phyloP scores from a whole-genome alignment of 2,888 invertebrate species.

The Diplazon laetatorius region DNA sequence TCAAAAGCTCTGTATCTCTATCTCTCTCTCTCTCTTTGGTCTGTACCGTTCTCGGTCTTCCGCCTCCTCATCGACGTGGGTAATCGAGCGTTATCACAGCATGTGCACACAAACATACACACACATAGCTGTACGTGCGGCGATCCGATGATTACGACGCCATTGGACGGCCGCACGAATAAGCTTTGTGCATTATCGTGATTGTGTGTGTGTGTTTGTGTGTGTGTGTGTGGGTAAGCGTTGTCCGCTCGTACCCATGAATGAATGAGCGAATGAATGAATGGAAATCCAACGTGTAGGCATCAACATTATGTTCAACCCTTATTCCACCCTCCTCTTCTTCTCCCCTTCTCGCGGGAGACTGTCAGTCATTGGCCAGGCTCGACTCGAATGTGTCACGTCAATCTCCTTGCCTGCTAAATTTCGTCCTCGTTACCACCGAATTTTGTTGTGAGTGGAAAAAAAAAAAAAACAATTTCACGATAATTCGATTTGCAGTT shows the following conservation, averaged over 20 bases:
- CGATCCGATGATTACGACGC: constrained; percentile 3
- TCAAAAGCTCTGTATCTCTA: too few species aligned
- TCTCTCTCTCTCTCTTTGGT: background rate
- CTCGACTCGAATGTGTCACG: too few species aligned
- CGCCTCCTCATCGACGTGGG: constrained; percentile 55
- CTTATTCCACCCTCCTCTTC: background rate
- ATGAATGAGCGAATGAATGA: constrained; percentile 25
- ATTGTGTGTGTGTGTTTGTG: background rate
- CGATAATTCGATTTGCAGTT: too few species aligned
- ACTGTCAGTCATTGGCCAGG: background rate
- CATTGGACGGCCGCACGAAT: too few species aligned
- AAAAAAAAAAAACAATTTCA: too few species aligned
- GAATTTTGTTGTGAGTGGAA: too few species aligned
- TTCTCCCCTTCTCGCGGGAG: background rate
- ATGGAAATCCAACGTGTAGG: constrained; percentile 29
- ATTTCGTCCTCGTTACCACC: too few species aligned
- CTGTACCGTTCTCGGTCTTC: constrained; percentile 15
- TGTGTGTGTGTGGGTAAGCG: constrained; percentile 1
- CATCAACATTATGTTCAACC: background rate
- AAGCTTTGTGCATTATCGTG: background rate
- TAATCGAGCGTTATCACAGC: constrained; percentile 40
- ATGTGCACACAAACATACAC: background rate
- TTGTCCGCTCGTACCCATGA: background rate
- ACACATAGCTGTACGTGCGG: background rate
- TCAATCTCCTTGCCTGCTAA: too few species aligned